These are phyloP conservation scores for Aphrocallistes beatrix DNA, from an alignment of 37 sponge, comb jelly and placozoan species.

Conservation along the genomic window DNA sequence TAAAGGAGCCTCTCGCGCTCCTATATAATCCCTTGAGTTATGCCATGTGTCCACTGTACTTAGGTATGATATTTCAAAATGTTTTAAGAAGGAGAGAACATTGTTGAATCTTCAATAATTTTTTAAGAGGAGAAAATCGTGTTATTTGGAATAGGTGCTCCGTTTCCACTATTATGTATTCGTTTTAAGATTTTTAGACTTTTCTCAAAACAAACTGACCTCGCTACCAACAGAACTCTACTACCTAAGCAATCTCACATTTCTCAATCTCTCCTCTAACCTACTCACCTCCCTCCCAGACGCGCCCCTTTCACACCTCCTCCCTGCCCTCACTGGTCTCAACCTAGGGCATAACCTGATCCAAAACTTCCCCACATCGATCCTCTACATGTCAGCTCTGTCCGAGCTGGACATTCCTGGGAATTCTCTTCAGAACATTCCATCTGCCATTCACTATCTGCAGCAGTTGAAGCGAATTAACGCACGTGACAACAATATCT, in stretches of 20 bases:
- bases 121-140: neutral
- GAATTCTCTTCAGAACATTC: neutral
- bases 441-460: neutral
- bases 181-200: slow-evolving; percentile 36
- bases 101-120: no score
- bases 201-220: slow-evolving; percentile 44
- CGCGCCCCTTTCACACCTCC: neutral
- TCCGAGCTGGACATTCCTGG: neutral
- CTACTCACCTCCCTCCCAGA: slow-evolving; percentile 39
- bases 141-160: no score
- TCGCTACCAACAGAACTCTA: slow-evolving; percentile 45
- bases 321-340: neutral
- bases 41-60: no score
- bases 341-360: slow-evolving; percentile 1
- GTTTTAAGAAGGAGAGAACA: no score
- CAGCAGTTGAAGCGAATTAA: neutral
- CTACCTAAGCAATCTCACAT: slow-evolving; percentile 28
- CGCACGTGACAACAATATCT: neutral
- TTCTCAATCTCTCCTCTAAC: slow-evolving; percentile 41
- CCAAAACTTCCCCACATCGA: neutral
- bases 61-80: no score
- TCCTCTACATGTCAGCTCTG: neutral
- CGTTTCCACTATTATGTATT: no score
- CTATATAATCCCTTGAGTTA: no score
- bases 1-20: no score